Percentiles rank a stretch among this genome's conserved stretches.
Conservation (phyloP, 2,888 invertebrate genomes). For the Hylaea fasciaria region DNA sequence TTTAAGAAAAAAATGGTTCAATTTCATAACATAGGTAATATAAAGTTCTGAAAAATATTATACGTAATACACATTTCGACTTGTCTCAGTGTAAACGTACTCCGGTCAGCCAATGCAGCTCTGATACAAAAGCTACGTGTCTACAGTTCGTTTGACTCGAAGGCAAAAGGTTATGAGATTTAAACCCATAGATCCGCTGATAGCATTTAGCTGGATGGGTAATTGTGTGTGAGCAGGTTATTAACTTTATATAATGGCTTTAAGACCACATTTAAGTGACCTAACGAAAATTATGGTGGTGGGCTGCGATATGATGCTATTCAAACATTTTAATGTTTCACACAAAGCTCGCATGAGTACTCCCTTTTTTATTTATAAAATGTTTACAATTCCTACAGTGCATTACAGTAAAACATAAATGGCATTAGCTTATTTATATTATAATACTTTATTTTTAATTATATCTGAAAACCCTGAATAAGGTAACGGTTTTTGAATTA, state of each 20-base stretch:
- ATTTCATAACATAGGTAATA: background rate
- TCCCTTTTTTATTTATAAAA: constrained; percentile 48
- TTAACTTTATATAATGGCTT: constrained; percentile 79
- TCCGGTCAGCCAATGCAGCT: constrained; percentile 46
- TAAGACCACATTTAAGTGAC: constrained; percentile 71
- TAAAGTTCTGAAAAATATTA: background rate
- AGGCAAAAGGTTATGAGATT: constrained; percentile 82
- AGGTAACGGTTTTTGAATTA: too few species aligned
- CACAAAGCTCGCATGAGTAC: constrained; percentile 59
- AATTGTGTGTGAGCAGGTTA: constrained; percentile 80
- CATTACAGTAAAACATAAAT: too few species aligned
- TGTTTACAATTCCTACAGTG: too few species aligned
- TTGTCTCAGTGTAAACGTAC: constrained; percentile 53
- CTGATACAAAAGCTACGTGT: constrained; percentile 32
- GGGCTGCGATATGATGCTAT: constrained; percentile 61
- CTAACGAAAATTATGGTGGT: constrained; percentile 71
- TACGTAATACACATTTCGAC: too few species aligned
- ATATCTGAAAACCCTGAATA: too few species aligned
- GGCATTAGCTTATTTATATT: too few species aligned
- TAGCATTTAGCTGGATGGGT: constrained; percentile 79
- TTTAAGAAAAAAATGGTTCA: background rate
- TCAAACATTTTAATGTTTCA: constrained; percentile 63
- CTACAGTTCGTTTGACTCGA: constrained; percentile 68
- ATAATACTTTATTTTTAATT: too few species aligned
- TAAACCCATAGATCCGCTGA: constrained; percentile 79